Base-by-base conservation (phyloP, 1,140 invertebrate genomes). In the Macrosteles quadrilineatus region DNA sequence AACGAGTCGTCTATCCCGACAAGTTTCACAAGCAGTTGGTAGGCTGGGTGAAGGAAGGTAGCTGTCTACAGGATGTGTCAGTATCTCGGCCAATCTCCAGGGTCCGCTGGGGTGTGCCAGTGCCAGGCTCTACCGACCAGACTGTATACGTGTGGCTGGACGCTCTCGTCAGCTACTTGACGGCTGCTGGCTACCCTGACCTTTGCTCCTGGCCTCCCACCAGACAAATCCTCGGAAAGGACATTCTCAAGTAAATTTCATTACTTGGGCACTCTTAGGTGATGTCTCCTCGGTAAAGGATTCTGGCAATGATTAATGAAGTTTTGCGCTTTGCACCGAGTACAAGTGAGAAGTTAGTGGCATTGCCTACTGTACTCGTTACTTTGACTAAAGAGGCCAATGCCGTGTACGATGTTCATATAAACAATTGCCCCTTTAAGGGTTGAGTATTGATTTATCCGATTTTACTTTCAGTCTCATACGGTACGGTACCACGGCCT, bases 141-240 rank as follows among this genome's bases (percentile, higher is more conserved):
- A 96, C 91, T 2, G 88, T 99, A 55, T 99, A 99, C 80, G 98
- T 99, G 0, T 99, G 98, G 98, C 77, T 99, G 50, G 98, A 99
- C 86, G 98, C 98, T 1, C 81, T 99, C 1, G 85, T 96, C 0
- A 98, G 97, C 84, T 99, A 99, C 81, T 84, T 99, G 53, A 96
- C 97, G 0, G 91, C 90, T 2, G 79, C 87, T 9, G 94, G 93
- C 1, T 97, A 94, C 83, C 92, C 93, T 4, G 71, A 85, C 62
- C 45, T 6, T 32, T 40, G 9, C 62, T 80, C 79, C 36, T 99
- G 97, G 97, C 97, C 97, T 4, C 89, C 95, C 0, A 85, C 88
- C 72, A 83, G 93, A 69, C 98, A 99, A 76, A 87, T 99, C 68
- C 88, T 99, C 64, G 98, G 98, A 11, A 99, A 99, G 84, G 97